A percentile compares a stretch with the other conserved stretches of the same genome.
Conservation (phyloP, 1,140 invertebrate species). For the Hyposmocoma kahamanoa region DNA sequence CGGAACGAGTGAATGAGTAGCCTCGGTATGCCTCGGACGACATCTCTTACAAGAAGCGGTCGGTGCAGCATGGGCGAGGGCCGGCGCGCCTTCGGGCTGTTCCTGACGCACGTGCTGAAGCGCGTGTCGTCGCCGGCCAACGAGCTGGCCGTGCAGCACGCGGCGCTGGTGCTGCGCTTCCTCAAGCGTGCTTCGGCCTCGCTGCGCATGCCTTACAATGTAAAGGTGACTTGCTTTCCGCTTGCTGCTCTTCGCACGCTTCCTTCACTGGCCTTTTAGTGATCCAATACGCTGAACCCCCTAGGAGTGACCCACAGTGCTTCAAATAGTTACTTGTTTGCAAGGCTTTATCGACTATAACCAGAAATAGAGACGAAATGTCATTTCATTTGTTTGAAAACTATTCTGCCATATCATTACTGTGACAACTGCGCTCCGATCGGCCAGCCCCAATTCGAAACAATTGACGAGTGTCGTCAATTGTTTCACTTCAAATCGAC, state of each 20-base stretch:
- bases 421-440: no score
- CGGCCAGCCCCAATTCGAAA: no score
- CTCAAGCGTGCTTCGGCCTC: constrained; percentile 85
- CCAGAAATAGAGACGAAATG: no score
- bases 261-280: background rate
- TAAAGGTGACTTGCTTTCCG: constrained; percentile 42
- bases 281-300: background rate
- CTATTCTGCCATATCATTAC: no score
- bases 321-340: no score
- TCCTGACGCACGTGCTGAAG: constrained; percentile 85
- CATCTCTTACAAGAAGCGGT: no score
- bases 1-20: no score
- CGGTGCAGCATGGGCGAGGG: constrained; percentile 79
- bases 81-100: constrained; percentile 88
- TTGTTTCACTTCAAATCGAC: no score
- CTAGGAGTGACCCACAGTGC: background rate
- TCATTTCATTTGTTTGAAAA: no score
- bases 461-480: no score
- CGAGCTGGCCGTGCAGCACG: constrained; percentile 74
- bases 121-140: constrained; percentile 77
- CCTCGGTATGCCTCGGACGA: no score
- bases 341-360: no score
- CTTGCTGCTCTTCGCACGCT: background rate
- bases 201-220: constrained; percentile 82
- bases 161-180: constrained; percentile 87